Percentiles rank a stretch among this genome's conserved stretches.
phyloP scores from a whole-genome alignment of 1,140 invertebrate genomes.

The Muscidifurax raptorellus region DNA sequence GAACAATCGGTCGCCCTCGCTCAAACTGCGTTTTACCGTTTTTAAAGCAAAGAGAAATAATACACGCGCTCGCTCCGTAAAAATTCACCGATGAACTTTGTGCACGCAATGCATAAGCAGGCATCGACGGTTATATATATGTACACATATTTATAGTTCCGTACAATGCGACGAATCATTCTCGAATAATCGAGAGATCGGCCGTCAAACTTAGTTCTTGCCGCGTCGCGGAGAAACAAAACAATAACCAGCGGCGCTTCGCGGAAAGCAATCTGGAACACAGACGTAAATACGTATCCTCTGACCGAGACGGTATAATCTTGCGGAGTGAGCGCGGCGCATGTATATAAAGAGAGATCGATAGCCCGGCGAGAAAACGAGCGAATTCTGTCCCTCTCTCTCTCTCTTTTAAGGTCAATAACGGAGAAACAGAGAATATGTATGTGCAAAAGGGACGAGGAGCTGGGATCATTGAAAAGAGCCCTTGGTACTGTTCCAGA shows the following conservation, averaged over 20 bases:
- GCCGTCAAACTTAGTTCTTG: neutral
- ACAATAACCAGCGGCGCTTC: neutral
- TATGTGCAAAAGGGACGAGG: neutral
- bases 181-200: neutral
- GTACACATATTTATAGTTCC: no score
- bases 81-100: neutral
- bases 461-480: slow-evolving; percentile 28
- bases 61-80: neutral
- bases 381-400: neutral
- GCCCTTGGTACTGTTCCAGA: slow-evolving; percentile 27
- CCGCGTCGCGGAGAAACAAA: neutral
- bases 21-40: neutral
- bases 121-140: no score
- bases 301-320: slow-evolving; percentile 8
- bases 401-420: slow-evolving; percentile 40
- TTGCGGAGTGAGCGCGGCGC: neutral
- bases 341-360: slow-evolving; percentile 11
- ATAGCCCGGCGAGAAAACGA: neutral
- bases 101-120: no score
- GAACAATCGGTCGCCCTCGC: neutral
- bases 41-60: neutral
- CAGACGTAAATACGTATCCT: slow-evolving; percentile 5
- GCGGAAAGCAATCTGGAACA: slow-evolving; percentile 8
- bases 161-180: no score
- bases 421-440: slow-evolving; percentile 6